Base-by-base conservation (phyloP, 2,113 vertebrate genomes). In the Pelusios castaneus region DNA sequence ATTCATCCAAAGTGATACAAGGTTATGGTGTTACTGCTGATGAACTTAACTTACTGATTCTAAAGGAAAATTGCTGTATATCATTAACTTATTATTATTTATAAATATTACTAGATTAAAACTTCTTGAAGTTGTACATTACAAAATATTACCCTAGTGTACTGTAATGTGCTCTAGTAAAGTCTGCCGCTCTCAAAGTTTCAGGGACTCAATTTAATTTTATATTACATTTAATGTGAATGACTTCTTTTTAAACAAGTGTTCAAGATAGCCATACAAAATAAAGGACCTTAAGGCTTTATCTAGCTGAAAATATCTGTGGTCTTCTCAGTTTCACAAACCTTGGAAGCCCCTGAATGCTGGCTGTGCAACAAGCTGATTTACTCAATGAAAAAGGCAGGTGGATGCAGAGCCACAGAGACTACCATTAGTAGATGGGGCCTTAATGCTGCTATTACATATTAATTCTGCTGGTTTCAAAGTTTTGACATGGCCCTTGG, bases 201-300 rank as follows among this genome's bases (percentile, higher is more conserved):
- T 91, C 55, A 89, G 88, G 56, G 83, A 79, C 41, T 80, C 86
- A 70, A 87, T 89, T 87, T 27, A 58, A 84, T 92, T 93, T 90
- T 80, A 86, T 84, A 90, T 75, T 78, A 86, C 85, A 92, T 89
- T 8, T 47, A 77, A 43, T 24, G 45, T 45, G 27, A n/a, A 25
- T n/a, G 6, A 79, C 89, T 88, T 78, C 6, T 90, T 78, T 88
- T 78, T 43, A 6, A 67, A 27, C 24, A 81, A 82, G 10, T 10
- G 38, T 70, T 90, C 89, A 51, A 38, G n/a, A 70, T 70, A 38
- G 63, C n/a, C 41, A 55, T 16, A 49, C 38, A 45, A 11, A 77
- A 47, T 41, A 58, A 83, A 76, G 17, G 91, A 10, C 55, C 75
- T 88, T 38, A 63, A 19, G 17, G 22, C 63, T 87, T 88, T 80